Base-by-base conservation (phyloP, 1,140 invertebrate species). In the Augochlora pura region DNA sequence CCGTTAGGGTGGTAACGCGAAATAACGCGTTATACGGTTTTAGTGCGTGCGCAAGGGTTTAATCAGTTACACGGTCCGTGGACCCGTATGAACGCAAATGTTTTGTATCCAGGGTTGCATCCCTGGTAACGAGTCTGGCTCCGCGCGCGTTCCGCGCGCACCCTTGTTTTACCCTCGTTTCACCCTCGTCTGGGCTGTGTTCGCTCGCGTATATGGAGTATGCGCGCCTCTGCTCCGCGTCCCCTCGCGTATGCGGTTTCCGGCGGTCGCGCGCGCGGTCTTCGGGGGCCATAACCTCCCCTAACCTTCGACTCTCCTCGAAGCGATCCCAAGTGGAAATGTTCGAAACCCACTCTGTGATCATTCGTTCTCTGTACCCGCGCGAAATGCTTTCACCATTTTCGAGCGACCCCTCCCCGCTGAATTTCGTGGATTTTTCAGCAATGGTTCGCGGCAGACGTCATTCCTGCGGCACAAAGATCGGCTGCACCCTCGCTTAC, bases 41-140 rank as follows among this genome's bases (percentile, higher is more conserved):
- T 10, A 10, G 10, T 27, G 6, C 9, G 9, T 16, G 42, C 42
- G 14, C 0, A 21, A 69, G 2, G 27, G 39, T 70, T 76, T 32
- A 62, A 60, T 68, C 73, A 68, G 59, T 76, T 76, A 52, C 23
- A 77, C 68, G 59, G 68, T 12, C 63, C 16, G 6, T 72, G 76
- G 59, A 72, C 68, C 76, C 10, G 2, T 25, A 16, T 32, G 32
- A 64, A 54, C 8, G 46, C 46, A 72, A 32, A 23, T 77, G 76
- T 72, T 64, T 83, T 60, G 54, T 42, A 52, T 25, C 25, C 25
- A 60, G 52, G 66, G 62, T 62, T 80, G 73, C 25, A 71, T 83
- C 79, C 81, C n/a, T 63, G 60, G 60, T 81, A 81, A 81, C 79
- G 77, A 80, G 71, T 18, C 67, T 69, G 70, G 70, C 57, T 82